Conservation (phyloP, 2,113 vertebrate species). For the Nothoprocta perdicaria region DNA sequence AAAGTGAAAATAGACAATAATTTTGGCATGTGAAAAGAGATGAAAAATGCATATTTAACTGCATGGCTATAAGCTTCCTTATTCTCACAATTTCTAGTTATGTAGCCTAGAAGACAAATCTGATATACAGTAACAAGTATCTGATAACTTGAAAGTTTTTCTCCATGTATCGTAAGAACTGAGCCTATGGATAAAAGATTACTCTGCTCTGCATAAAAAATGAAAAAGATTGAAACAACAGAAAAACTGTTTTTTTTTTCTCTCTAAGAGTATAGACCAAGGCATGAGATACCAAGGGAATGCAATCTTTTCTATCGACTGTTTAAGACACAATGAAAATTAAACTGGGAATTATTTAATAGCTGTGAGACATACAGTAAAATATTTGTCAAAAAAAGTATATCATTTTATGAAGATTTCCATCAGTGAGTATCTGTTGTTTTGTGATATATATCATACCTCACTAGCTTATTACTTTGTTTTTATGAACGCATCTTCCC, state of each 20-base stretch:
- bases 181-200: background rate
- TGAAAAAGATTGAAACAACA: background rate
- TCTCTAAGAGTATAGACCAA: constrained; percentile 6
- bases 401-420: constrained; percentile 63
- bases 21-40: background rate
- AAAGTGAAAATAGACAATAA: background rate
- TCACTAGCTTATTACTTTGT: constrained; percentile 49
- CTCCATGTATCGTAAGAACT: background rate
- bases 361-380: constrained; percentile 60
- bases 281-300: constrained; percentile 11
- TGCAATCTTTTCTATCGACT: constrained; percentile 33
- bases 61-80: background rate
- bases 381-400: constrained; percentile 57
- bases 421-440: background rate
- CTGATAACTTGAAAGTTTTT: background rate
- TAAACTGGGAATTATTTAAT: constrained; percentile 74
- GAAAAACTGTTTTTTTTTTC: background rate
- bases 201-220: background rate
- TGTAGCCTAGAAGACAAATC: background rate
- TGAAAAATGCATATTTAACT: background rate
- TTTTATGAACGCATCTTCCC: constrained; percentile 29
- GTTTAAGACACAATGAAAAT: constrained; percentile 46
- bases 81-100: background rate
- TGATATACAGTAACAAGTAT: background rate
- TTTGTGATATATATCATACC: constrained; percentile 29